Base-by-base conservation (phyloP, 2,113 vertebrate genomes). In the Sula dactylatra region DNA sequence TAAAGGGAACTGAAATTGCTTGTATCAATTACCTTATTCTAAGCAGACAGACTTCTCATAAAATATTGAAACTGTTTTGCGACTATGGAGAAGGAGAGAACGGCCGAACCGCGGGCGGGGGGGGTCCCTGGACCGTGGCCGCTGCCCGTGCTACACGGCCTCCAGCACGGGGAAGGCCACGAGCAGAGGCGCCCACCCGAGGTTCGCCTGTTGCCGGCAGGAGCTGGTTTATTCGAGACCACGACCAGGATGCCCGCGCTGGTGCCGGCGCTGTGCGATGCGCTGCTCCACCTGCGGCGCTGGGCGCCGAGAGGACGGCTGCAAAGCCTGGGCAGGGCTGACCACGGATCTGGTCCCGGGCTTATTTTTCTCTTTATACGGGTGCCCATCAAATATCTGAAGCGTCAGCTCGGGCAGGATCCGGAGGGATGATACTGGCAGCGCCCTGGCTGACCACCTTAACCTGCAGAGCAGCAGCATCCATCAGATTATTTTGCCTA, bases 11-110 rank as follows among this genome's bases (percentile, higher is more conserved):
- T 84, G 87, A 88, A 97, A 97, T 89, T 94, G 96, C 97, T 91
- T 55, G 55, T 83, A 96, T 96, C 96, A 95, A 95, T 97, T 97
- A 97, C 82, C 94, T 96, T 61, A 62, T 88, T 94, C 93, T 95
- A 94, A 89, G 92, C 44, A 34, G 90, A 95, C 66, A 34, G 66
- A 79, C 40, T 91, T 88, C 82, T 91, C n/a, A 38, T 3, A 36
- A 90, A 85, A 69, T 26, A 70, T 2, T 82, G 44, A 84, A 78
- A 78, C 61, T 55, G 73, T 78, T 94, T 93, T 52, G 67, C 38
- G 45, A 44, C 52, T 58, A 2, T 0, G n/a, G 70, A 74, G 38
- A 76, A 62, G 45, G 67, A 64, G n/a, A 32, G 52, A 90, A 71
- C 1, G 15, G 56, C 29, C 2, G 2, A 16, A 32, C 18, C 34